phyloP scores from a whole-genome alignment of 1,140 invertebrate genomes.

The Rhagoletis zephyria region DNA sequence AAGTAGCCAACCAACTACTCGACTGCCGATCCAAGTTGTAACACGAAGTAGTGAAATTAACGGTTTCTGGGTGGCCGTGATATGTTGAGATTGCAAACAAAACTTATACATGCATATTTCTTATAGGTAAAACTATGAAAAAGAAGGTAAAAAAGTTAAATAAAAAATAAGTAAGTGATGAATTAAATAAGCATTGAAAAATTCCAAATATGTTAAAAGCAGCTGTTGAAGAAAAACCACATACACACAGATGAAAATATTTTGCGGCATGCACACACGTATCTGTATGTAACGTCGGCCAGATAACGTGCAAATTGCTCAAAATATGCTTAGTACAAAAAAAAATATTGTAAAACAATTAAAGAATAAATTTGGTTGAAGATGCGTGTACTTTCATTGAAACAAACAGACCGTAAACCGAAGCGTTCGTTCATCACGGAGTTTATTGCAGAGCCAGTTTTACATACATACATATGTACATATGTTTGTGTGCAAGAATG shows the following conservation, averaged over 20 bases:
- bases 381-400: slow-evolving; percentile 38
- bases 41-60: slow-evolving; percentile 15
- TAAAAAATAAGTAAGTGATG: too few relatives aligned
- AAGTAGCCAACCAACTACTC: not conserved
- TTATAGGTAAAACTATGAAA: too few relatives aligned
- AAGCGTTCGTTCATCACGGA: slow-evolving; percentile 35
- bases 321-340: not conserved
- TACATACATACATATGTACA: not conserved
- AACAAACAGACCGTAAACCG: slow-evolving; percentile 42
- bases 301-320: slow-evolving; percentile 1
- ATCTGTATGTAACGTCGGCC: not conserved
- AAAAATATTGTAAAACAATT: slow-evolving; percentile 42
- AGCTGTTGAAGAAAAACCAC: slow-evolving; percentile 4
- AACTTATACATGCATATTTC: not conserved
- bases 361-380: slow-evolving; percentile 35
- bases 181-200: not conserved
- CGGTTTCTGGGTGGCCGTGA: slow-evolving; percentile 7
- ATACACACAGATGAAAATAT: not conserved
- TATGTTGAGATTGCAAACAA: not conserved
- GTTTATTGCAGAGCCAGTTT: not conserved
- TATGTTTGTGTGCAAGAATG: too few relatives aligned
- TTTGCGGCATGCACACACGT: not conserved
- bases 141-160: too few relatives aligned
- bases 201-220: slow-evolving; percentile 43
- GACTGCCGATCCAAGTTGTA: not conserved